A percentile compares a stretch with the other conserved stretches of the same genome.
Conservation (phyloP, 2,113 vertebrate species). For the Taxidea taxus region DNA sequence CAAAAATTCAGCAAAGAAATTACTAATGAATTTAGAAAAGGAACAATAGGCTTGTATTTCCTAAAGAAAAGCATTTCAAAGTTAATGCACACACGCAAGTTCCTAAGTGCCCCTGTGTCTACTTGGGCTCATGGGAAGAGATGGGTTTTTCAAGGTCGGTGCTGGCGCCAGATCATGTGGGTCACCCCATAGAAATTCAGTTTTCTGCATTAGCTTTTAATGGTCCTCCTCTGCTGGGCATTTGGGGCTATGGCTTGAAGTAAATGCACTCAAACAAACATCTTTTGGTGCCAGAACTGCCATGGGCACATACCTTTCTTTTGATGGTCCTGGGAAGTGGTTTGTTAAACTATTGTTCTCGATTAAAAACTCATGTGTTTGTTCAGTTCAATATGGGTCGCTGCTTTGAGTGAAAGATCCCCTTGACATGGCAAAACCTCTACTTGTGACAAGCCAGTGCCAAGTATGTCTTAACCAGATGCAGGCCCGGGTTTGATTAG, state of each 20-base stretch:
- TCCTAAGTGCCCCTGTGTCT: not conserved
- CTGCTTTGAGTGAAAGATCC: conserved; percentile 90
- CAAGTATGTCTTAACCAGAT: conserved; percentile 87
- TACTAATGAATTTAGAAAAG: not conserved
- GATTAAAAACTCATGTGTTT: conserved; percentile 95
- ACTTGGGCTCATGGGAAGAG: not conserved
- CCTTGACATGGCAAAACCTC: conserved; percentile 89
- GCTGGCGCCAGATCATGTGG: conserved; percentile 16
- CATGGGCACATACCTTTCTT: conserved; percentile 86
- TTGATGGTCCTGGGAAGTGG: conserved; percentile 90
- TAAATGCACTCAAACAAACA: conserved; percentile 86
- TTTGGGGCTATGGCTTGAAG: conserved; percentile 78
- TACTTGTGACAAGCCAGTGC: conserved; percentile 86
- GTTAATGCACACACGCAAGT: not conserved
- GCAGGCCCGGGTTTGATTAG: conserved; percentile 85
- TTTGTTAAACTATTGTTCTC: conserved; percentile 92
- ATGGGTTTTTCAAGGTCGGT: not conserved
- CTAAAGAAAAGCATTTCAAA: not conserved
- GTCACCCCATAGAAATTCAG: conserved; percentile 72
- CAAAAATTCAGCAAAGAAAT: conserved; percentile 10
- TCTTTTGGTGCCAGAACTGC: conserved; percentile 81
- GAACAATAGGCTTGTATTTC: not conserved
- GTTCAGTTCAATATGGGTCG: conserved; percentile 89
- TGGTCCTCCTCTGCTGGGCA: conserved; percentile 75
- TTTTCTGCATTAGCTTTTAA: conserved; percentile 74